Evolutionary conservation across 37 sponge, comb jelly and placozoan genomes (phyloP).

Genomic region (Haliclona indistincta): DNA sequence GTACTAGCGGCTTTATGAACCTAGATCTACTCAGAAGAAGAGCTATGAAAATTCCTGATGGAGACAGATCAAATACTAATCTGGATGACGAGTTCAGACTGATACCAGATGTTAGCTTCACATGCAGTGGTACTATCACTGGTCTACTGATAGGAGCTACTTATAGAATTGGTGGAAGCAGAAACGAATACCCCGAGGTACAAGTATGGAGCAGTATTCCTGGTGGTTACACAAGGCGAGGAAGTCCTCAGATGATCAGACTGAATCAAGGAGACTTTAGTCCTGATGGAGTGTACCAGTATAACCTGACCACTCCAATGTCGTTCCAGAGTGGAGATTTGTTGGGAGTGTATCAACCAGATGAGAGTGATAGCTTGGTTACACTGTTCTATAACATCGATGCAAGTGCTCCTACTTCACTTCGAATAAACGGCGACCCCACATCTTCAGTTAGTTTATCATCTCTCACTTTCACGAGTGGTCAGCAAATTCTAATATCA

Average conservation of each 20-base stretch:
- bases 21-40: background rate
- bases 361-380: conserved; percentile 4
- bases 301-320: background rate
- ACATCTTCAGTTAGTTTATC: too few species aligned
- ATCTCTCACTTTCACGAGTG: too few species aligned
- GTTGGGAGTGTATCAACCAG: conserved; percentile 22
- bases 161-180: background rate
- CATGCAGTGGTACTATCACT: background rate
- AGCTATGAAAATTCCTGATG: background rate
- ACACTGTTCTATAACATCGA: too few species aligned
- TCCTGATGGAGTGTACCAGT: background rate
- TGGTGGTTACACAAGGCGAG: background rate
- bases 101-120: background rate
- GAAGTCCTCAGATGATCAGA: background rate
- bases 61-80: too few species aligned
- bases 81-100: too few species aligned
- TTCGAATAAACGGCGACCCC: background rate
- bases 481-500: too few species aligned
- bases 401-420: background rate
- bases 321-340: background rate
- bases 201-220: background rate
- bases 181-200: background rate
- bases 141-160: background rate
- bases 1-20: background rate
- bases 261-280: background rate